Conservation (phyloP, 2,888 invertebrate genomes). For the Chymomyza caudatula region DNA sequence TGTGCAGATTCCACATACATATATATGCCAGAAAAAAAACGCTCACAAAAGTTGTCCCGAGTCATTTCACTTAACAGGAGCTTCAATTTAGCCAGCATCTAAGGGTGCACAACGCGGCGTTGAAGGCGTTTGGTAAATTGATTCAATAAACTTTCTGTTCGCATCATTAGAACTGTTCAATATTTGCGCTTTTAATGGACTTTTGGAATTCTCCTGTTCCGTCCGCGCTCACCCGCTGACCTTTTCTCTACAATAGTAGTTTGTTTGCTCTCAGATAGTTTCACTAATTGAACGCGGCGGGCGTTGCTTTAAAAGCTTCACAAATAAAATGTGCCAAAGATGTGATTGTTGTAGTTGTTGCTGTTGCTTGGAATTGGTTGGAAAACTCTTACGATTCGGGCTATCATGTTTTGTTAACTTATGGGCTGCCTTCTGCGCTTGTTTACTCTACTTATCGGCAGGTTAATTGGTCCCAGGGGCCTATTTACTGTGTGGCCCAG, state of each 20-base stretch:
- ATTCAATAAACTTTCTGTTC: background rate
- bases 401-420: background rate
- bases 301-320: background rate
- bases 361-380: background rate
- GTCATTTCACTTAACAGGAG: background rate
- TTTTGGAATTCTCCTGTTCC: background rate
- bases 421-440: background rate
- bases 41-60: background rate
- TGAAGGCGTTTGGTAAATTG: background rate
- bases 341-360: background rate
- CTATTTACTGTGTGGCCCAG: background rate
- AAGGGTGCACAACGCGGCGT: background rate
- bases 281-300: background rate
- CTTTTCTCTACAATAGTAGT: background rate
- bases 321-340: background rate
- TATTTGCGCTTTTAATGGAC: background rate
- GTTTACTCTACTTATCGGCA: constrained; percentile 9
- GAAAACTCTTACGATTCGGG: background rate
- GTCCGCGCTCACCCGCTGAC: background rate
- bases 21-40: no score
- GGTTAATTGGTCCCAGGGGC: constrained; percentile 12
- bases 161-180: background rate
- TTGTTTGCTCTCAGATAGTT: background rate
- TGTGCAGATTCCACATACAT: background rate
- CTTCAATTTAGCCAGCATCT: background rate